phyloP scores from a whole-genome alignment of 2,888 invertebrate species.

The Drosophila kambysellisi region DNA sequence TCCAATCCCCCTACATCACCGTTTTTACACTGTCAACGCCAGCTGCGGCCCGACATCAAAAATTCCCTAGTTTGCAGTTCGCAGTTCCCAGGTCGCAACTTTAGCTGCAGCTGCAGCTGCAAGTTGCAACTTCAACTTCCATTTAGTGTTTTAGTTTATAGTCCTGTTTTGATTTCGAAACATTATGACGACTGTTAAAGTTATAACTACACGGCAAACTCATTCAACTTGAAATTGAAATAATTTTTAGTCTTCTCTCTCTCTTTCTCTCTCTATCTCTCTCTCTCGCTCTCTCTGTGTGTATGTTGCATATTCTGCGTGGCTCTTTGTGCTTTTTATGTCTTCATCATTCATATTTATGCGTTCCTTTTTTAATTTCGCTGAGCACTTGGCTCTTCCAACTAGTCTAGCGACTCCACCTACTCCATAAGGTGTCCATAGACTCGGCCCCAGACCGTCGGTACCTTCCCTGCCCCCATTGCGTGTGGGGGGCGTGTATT shows the following conservation, averaged over 20 bases:
- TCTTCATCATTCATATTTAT: slow-evolving; percentile 74
- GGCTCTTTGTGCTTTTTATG: slow-evolving; percentile 59
- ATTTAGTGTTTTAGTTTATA: slow-evolving; percentile 66
- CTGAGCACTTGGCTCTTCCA: slow-evolving; percentile 40
- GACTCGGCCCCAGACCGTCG: slow-evolving; percentile 16
- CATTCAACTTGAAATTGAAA: slow-evolving; percentile 66
- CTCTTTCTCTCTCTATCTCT: neutral
- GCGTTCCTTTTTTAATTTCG: slow-evolving; percentile 67
- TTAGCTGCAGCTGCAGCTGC: slow-evolving; percentile 27
- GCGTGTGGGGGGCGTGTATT: slow-evolving; percentile 51
- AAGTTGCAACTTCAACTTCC: slow-evolving; percentile 40
- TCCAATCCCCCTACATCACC: slow-evolving; percentile 5
- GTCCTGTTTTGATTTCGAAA: slow-evolving; percentile 72
- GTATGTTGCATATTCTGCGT: slow-evolving; percentile 23
- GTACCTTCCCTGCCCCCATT: slow-evolving; percentile 29
- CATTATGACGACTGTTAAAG: slow-evolving; percentile 72
- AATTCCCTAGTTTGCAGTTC: slow-evolving; percentile 26
- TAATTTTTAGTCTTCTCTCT: slow-evolving; percentile 31
- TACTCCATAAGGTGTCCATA: slow-evolving; percentile 38
- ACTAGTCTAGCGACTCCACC: slow-evolving; percentile 52
- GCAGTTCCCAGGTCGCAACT: slow-evolving; percentile 15
- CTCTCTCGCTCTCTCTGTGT: neutral
- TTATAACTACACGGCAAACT: slow-evolving; percentile 53
- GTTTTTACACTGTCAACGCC: slow-evolving; percentile 62
- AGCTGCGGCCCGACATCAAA: slow-evolving; percentile 48